Evolutionary conservation across 2,888 invertebrate genomes (phyloP), one percentile per base, ranked within the genome.

Genomic region (Deladenus siricidicola): DNA sequence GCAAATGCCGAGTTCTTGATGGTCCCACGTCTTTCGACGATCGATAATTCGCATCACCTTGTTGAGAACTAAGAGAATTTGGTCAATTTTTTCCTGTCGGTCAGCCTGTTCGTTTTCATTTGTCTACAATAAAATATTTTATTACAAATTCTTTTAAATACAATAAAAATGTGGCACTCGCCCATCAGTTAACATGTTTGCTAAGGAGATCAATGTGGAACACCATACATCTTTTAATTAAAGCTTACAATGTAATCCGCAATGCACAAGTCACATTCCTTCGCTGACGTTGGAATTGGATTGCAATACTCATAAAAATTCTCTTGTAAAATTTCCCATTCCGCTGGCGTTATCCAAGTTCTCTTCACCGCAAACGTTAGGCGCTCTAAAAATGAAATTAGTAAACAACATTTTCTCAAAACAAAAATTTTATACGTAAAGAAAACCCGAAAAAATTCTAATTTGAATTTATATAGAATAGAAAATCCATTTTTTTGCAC

Each of bases 311-410:
- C 45, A 3, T 58, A 62, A 44, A 71, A 70, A 44, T 61, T 65
- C 10, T 43, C 26, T 23, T 30, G 53, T 39, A 76, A 54, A 24
- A 59, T 47, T 1, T 63, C 53, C 75, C 75, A 76, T 50, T 76
- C 76, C 24, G 70, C 67, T 44, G 45, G 26, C 1, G 29, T 34
- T 21, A 68, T 42, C 66, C 70, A 67, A 2, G 60, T 47, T 44
- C 60, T 49, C 19, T 67, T 67, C 21, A 50, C 58, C 10, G 47
- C 44, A 39, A 43, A 60, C 1, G 50, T 58, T n/a, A 65, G 43
- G 23, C 55, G 42, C 10, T 56, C 64, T 66, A 17, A 39, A 66
- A 28, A 17, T 14, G 21, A 23, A 21, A 21, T 49, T n/a, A 6
- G 30, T 29, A 57, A 24, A 34, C 6, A 34, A 34, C 8, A 10